A percentile compares a stretch with the other conserved stretches of the same genome.
Conservation (phyloP, 2,888 invertebrate genomes). For the Anoplius nigerrimus region DNA sequence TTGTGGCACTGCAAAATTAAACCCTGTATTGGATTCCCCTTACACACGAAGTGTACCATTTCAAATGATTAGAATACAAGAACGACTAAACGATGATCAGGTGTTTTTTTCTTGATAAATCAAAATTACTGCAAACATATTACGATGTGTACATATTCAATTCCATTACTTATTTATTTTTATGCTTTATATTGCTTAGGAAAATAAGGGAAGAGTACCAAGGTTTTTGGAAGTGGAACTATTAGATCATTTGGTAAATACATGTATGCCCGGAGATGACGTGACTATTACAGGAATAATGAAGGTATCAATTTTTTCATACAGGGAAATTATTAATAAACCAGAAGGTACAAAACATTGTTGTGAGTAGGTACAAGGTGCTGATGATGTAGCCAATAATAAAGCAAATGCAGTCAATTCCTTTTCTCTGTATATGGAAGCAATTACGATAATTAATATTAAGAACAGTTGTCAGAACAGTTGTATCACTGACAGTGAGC, state of each 20-base stretch:
- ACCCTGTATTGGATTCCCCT: constrained; percentile 80
- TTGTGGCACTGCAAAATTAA: constrained; percentile 81
- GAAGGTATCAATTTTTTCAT: constrained; percentile 77
- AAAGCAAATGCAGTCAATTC: constrained; percentile 79
- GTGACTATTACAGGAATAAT: constrained; percentile 91
- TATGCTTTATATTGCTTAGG: constrained; percentile 69
- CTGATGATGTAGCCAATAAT: constrained; percentile 77
- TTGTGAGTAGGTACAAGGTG: constrained; percentile 77
- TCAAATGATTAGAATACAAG: constrained; percentile 90
- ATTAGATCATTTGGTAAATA: constrained; percentile 85
- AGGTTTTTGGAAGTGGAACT: constrained; percentile 91
- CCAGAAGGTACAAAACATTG: not conserved
- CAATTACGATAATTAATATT: constrained; percentile 85
- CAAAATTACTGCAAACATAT: not conserved
- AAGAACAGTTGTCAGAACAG: constrained; percentile 80
- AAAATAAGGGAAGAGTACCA: constrained; percentile 84
- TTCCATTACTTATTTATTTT: not conserved
- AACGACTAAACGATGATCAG: constrained; percentile 83
- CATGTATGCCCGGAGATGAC: constrained; percentile 91
- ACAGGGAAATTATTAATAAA: constrained; percentile 1
- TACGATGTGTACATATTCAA: not conserved
- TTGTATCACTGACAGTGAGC: constrained; percentile 77
- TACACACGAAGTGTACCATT: constrained; percentile 85
- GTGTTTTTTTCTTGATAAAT: constrained; percentile 65
- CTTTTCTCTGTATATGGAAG: constrained; percentile 87